Percentiles rank a stretch among this genome's conserved stretches.
phyloP scores from a whole-genome alignment of 2,888 invertebrate genomes.

The Hypolimnas misippus region DNA sequence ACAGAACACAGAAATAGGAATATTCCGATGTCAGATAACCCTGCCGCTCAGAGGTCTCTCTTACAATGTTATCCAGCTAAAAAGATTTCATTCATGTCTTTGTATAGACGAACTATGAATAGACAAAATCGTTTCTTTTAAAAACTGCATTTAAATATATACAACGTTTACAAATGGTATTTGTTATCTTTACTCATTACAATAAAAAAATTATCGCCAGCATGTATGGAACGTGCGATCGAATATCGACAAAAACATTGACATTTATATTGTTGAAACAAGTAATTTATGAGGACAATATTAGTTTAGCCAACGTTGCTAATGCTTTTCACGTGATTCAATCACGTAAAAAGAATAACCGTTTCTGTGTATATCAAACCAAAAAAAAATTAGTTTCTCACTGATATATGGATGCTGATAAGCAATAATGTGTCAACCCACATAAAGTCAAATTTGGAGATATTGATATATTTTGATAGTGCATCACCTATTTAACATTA shows the following conservation, averaged over 20 bases:
- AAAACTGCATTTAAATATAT: background rate
- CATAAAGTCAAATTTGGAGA: no score
- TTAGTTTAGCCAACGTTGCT: no score
- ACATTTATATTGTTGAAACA: background rate
- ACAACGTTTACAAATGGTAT: background rate
- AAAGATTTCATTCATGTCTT: background rate
- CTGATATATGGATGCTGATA: no score
- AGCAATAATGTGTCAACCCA: no score
- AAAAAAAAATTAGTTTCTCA: no score
- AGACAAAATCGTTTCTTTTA: background rate
- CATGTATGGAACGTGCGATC: background rate
- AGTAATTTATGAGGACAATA: constrained; percentile 1
- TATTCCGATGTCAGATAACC: constrained; percentile 9
- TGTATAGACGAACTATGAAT: background rate
- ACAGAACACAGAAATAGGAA: background rate
- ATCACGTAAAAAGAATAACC: no score
- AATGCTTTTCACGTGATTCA: no score
- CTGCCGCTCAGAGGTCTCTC: background rate
- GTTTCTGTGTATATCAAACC: no score
- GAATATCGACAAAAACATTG: background rate
- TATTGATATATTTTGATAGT: no score
- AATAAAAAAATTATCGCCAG: background rate
- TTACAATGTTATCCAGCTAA: constrained; percentile 1
- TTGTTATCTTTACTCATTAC: background rate
- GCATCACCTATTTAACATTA: no score